A percentile compares a stretch with the other conserved stretches of the same genome.
Evolutionary conservation across 2,797 vertebrate genomes (phyloP).

Genomic region (Eulemur mongoz): DNA sequence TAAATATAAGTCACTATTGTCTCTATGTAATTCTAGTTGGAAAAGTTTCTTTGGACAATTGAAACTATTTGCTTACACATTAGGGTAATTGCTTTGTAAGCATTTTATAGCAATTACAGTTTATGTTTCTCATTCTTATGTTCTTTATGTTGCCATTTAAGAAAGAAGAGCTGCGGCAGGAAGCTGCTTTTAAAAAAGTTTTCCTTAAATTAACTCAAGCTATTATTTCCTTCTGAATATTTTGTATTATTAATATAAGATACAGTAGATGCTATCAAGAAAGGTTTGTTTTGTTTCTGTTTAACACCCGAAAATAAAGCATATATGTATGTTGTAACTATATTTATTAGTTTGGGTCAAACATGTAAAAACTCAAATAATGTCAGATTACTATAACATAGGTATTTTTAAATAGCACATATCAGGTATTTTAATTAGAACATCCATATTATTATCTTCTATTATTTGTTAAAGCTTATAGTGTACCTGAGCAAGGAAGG

Average conservation of each 20-base stretch:
- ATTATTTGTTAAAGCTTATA: not conserved
- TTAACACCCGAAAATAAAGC: not conserved
- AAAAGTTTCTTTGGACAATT: not conserved
- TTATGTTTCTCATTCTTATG: not conserved
- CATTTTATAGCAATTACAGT: not conserved
- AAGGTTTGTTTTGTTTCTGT: not conserved
- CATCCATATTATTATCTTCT: not conserved
- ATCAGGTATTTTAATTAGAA: not conserved
- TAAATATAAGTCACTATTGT: not conserved
- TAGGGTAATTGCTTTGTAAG: not conserved
- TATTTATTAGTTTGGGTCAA: not conserved
- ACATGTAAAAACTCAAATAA: not conserved
- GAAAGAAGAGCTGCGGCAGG: not conserved
- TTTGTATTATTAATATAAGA: not conserved
- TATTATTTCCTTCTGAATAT: not conserved
- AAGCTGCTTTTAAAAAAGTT: not conserved
- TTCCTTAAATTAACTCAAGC: not conserved
- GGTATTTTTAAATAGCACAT: not conserved
- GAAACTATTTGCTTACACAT: not conserved
- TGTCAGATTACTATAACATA: not conserved
- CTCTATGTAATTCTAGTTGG: not conserved
- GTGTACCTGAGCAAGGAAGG: not conserved
- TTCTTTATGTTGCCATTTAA: not conserved
- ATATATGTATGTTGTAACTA: not conserved
- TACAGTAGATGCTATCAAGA: not conserved